These are phyloP conservation scores for Platichthys flesus DNA, from an alignment of 2,113 vertebrate species.

Conservation along the genomic window DNA sequence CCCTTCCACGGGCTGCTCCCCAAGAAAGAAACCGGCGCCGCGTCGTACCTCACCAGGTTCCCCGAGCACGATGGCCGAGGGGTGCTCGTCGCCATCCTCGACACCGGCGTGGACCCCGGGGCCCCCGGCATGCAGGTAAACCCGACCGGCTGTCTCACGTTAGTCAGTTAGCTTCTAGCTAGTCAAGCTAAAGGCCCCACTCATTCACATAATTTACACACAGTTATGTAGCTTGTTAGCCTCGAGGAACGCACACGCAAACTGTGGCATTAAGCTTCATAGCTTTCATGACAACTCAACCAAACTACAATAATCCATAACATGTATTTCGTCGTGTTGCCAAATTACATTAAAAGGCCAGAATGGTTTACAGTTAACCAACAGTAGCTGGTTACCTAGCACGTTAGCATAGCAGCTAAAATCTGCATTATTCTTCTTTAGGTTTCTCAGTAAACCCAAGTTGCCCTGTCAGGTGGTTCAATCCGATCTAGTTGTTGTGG, in stretches of 20 bases:
- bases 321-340: neutral
- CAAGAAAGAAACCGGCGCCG: constrained; percentile 95
- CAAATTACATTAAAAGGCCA: neutral
- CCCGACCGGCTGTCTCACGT: constrained; percentile 38
- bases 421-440: neutral
- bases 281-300: constrained; percentile 41
- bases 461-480: no score
- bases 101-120: constrained; percentile 96
- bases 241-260: neutral
- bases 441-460: neutral
- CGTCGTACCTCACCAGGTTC: constrained; percentile 90
- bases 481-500: neutral
- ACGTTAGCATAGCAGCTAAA: constrained; percentile 25
- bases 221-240: constrained; percentile 12
- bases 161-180: constrained; percentile 47
- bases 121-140: constrained; percentile 97
- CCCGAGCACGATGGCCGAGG: constrained; percentile 94
- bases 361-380: neutral
- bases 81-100: constrained; percentile 91
- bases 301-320: neutral
- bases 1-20: constrained; percentile 95
- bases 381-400: constrained; percentile 18
- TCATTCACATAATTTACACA: constrained; percentile 30
- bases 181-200: constrained; percentile 61
- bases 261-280: neutral